A percentile compares a stretch with the other conserved stretches of the same genome.
Conservation (phyloP, 2,113 vertebrate genomes). For the Heterochromis multidens region DNA sequence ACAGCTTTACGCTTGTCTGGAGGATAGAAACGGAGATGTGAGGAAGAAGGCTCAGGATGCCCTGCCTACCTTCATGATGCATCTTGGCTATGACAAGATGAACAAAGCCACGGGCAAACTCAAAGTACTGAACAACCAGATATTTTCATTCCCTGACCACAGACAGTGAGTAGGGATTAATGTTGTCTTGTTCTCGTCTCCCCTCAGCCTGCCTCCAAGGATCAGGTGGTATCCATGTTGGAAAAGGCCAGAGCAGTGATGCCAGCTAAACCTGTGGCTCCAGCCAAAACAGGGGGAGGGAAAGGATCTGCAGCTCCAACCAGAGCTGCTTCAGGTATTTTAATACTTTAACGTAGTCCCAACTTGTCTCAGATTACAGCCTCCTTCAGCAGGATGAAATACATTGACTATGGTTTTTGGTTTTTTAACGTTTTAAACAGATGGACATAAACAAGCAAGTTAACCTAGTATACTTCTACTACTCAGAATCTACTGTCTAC, state of each 20-base stretch:
- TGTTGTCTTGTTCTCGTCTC: neutral
- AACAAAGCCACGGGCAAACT: slow-evolving; percentile 89
- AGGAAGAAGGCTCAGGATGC: slow-evolving; percentile 96
- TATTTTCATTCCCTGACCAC: too few species aligned
- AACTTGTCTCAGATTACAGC: neutral
- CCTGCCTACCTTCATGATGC: slow-evolving; percentile 96
- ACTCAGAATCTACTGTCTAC: too few species aligned
- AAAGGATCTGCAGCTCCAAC: slow-evolving; percentile 69
- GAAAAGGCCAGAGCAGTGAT: slow-evolving; percentile 93
- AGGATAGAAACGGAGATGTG: slow-evolving; percentile 96
- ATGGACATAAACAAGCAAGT: neutral
- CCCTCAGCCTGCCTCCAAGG: slow-evolving; percentile 90
- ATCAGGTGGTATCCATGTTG: slow-evolving; percentile 90
- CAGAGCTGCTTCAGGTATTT: slow-evolving; percentile 79
- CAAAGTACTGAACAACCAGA: slow-evolving; percentile 78
- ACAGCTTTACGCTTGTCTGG: slow-evolving; percentile 88
- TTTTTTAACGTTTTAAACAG: neutral
- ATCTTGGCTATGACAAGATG: slow-evolving; percentile 96
- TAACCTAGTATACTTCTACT: neutral
- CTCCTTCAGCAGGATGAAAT: neutral
- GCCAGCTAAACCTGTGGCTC: slow-evolving; percentile 87
- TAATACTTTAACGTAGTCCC: neutral
- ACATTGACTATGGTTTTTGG: neutral
- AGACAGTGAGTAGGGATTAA: neutral
- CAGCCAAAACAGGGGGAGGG: slow-evolving; percentile 74